These are phyloP conservation scores for Anolis sagrei DNA, from an alignment of 2,113 vertebrate species.

Conservation along the genomic window DNA sequence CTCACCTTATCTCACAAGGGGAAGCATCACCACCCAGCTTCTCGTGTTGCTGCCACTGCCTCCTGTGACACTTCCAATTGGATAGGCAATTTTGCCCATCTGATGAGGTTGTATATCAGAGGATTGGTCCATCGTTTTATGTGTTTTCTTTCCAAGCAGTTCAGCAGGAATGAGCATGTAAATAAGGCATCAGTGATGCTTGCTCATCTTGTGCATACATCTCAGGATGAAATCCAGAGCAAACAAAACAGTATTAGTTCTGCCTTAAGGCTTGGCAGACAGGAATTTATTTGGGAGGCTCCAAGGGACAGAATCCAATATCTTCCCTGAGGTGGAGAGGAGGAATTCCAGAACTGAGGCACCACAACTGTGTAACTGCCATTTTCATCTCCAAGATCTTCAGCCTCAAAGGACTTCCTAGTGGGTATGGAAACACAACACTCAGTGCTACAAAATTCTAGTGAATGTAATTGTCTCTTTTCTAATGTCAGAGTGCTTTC, in stretches of 20 bases:
- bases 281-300: background rate
- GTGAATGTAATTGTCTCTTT: conserved; percentile 2
- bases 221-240: background rate
- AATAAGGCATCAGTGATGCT: background rate
- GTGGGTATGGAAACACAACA: background rate
- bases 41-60: too few species aligned
- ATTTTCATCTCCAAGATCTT: background rate
- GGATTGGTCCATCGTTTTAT: background rate
- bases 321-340: background rate
- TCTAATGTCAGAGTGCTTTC: conserved; percentile 6
- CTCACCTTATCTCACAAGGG: too few species aligned
- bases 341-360: background rate
- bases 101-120: too few species aligned
- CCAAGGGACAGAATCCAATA: background rate
- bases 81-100: too few species aligned
- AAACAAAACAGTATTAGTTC: background rate
- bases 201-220: background rate
- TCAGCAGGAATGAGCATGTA: background rate
- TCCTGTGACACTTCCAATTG: too few species aligned
- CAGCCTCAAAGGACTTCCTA: background rate
- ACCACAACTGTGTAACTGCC: background rate
- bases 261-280: background rate
- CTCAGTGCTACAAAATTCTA: conserved; percentile 54
- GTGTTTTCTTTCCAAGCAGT: background rate
- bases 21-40: too few species aligned